Conservation (phyloP, 2,113 vertebrate genomes). For the Ondatra zibethicus region DNA sequence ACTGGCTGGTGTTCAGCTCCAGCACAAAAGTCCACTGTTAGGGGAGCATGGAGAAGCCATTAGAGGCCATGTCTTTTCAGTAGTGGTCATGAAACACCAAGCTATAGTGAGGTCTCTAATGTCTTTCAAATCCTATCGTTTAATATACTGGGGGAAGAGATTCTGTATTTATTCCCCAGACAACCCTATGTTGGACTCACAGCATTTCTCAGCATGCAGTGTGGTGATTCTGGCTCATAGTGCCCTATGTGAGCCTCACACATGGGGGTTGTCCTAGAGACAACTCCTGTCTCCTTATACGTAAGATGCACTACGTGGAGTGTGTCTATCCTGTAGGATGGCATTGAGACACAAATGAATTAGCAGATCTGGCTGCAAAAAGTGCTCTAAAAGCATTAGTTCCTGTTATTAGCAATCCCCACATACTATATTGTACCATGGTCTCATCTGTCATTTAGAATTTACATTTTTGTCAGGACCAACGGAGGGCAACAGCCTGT, state of each 20-base stretch:
- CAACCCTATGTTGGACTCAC: background rate
- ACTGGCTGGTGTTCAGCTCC: background rate
- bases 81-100: background rate
- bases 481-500: background rate
- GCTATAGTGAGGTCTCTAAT: background rate
- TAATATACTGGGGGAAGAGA: background rate
- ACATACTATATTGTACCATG: background rate
- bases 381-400: slow-evolving; percentile 1
- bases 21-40: background rate
- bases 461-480: background rate
- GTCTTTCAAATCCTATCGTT: background rate
- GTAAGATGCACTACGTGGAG: background rate
- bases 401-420: background rate
- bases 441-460: slow-evolving; percentile 31
- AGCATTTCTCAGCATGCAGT: background rate
- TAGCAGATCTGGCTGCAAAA: slow-evolving; percentile 2
- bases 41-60: background rate
- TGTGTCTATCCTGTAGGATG: background rate
- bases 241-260: background rate
- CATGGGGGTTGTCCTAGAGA: background rate
- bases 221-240: background rate
- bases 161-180: background rate
- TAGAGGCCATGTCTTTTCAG: background rate
- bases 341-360: background rate
- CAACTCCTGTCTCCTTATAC: background rate